Evolutionary conservation across 2,797 vertebrate species (phyloP).

Genomic region (Mergus octosetaceus): DNA sequence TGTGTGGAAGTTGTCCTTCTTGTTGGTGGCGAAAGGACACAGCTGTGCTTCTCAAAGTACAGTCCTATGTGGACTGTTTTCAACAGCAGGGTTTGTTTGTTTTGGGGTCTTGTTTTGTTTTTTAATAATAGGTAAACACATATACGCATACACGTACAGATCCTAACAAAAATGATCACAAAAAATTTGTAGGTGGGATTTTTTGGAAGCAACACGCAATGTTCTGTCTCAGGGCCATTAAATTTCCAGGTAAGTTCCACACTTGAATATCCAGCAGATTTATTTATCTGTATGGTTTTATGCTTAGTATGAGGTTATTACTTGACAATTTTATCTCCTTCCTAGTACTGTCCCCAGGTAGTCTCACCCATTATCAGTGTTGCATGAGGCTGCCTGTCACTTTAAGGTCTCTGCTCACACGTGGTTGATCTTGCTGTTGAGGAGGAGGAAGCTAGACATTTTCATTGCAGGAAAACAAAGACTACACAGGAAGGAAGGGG

Average conservation of each 20-base stretch:
- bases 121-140: neutral
- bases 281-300: neutral
- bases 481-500: neutral
- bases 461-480: neutral
- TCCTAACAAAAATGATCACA: neutral
- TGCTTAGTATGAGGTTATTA: neutral
- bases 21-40: neutral
- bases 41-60: neutral
- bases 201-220: neutral
- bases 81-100: neutral
- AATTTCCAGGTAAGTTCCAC: neutral
- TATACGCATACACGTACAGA: neutral
- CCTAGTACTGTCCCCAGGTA: no score
- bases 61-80: neutral
- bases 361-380: neutral
- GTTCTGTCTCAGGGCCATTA: neutral
- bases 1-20: slow-evolving; percentile 56
- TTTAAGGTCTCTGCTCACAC: neutral
- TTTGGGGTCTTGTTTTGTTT: no score
- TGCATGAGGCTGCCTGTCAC: neutral
- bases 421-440: neutral
- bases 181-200: neutral
- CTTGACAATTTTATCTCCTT: neutral
- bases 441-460: neutral
- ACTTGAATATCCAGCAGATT: no score